Conservation (phyloP, 2,888 invertebrate species). For the Lasioglossum vierecki region DNA sequence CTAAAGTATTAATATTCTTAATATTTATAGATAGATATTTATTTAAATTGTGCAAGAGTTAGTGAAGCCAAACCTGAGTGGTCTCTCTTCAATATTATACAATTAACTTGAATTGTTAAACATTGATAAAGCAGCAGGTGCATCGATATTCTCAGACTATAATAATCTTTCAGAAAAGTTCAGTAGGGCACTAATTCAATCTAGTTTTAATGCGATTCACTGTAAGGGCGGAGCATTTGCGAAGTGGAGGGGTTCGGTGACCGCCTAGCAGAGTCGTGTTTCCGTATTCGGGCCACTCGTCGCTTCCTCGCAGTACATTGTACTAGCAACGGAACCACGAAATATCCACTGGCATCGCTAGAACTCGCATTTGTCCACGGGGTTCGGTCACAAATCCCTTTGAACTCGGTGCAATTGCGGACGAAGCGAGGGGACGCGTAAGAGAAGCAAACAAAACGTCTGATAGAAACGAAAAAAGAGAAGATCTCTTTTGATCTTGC, state of each 20-base stretch:
- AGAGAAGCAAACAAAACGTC: slow-evolving; percentile 14
- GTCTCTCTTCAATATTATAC: neutral
- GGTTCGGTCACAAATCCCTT: slow-evolving; percentile 7
- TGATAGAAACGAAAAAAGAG: neutral
- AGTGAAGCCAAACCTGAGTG: neutral
- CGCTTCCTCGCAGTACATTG: neutral
- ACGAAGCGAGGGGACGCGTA: slow-evolving; percentile 28
- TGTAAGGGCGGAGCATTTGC: neutral
- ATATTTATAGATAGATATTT: neutral
- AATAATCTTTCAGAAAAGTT: no score
- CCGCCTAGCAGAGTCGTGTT: neutral
- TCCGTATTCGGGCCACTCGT: neutral
- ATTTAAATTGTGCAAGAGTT: neutral
- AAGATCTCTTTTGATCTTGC: slow-evolving; percentile 77
- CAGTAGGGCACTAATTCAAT: neutral
- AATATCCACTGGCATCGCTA: neutral
- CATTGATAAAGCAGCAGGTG: no score
- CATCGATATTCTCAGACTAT: no score
- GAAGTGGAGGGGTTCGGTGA: neutral
- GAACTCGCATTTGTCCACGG: neutral
- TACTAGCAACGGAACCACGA: neutral
- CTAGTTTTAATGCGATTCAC: neutral
- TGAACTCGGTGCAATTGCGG: slow-evolving; percentile 53
- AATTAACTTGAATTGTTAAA: neutral
- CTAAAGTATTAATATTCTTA: neutral